Conservation (phyloP, 2,797 vertebrate genomes). For the Enteromius anoplus region DNA sequence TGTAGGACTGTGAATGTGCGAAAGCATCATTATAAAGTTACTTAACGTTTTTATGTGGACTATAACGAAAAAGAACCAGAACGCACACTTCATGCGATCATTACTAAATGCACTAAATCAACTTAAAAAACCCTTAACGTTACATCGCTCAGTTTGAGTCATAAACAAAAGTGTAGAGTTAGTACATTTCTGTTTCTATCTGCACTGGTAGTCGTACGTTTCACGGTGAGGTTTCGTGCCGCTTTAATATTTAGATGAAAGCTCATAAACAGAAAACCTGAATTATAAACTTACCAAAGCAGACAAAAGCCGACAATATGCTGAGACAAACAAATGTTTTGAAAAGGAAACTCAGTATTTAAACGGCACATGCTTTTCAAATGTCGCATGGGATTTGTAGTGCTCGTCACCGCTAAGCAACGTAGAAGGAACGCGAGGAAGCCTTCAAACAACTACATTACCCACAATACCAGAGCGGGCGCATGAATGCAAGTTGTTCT, state of each 20-base stretch:
- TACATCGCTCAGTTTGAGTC: background rate
- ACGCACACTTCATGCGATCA: background rate
- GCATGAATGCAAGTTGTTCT: background rate
- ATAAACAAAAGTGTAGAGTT: background rate
- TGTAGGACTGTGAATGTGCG: background rate
- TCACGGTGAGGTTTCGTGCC: background rate
- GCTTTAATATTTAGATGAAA: background rate
- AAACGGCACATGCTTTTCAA: conserved; percentile 12
- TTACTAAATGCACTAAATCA: background rate
- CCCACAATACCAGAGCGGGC: conserved; percentile 44
- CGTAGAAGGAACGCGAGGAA: background rate
- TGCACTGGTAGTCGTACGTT: too few relatives aligned
- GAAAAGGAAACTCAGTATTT: conserved; percentile 41
- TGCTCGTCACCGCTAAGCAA: background rate
- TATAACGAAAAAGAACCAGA: background rate
- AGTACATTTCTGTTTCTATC: background rate
- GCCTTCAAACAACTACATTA: conserved; percentile 42
- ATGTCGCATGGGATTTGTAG: conserved; percentile 53
- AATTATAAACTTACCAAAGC: background rate
- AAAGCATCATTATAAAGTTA: too few relatives aligned
- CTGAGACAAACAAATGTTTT: conserved; percentile 44
- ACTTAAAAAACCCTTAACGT: background rate
- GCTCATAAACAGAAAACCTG: background rate
- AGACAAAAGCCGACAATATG: conserved; percentile 3
- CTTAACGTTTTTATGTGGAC: background rate